Evolutionary conservation across 1,140 invertebrate genomes (phyloP), one percentile per base, ranked within the genome.

Genomic region (Papilio xuthus): DNA sequence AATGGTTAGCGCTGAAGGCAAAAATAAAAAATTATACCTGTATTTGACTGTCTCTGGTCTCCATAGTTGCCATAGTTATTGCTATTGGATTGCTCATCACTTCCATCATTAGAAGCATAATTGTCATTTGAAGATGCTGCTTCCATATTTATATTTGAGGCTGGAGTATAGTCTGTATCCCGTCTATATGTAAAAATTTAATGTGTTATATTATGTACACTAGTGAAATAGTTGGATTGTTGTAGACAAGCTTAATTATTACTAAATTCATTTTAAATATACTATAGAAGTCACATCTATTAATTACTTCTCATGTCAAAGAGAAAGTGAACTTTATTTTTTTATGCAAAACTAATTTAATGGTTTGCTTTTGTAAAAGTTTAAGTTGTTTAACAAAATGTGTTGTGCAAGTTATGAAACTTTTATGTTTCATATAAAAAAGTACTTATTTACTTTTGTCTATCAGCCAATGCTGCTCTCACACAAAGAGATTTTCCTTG

Each of bases 401-500:
- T 47, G 44, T 18, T 47, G 44, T 18, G 13, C 18, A 18, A 47
- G 15, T 6, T 15, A 4, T 18, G 13, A 6, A 47, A 6, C 18
- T 47, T 18, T 18, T 6, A 18, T 47, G 0, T 47, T 13, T 12
- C 9, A 71, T 4, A 20, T 32, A 23, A 71, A 42, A 42, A 71
- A 6, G 23, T 69, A 23, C 12, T 69, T 28, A 78, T 63, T 69
- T 84, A 87, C 85, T 82, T 81, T 72, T 83, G 87, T 42, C 88
- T 87, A 77, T 94, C 93, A 53, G 87, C 89, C 70, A 94, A 90
- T 8, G 95, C 95, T 79, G 95, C 94, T 81, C 94, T 94, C 3
- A 96, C 95, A 78, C 88, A 94, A 80, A 97, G 89, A 83, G 94
- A 95, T 88, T 95, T 95, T 3, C 97, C 97, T 90, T 96, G 96